Conservation (phyloP, 2,797 vertebrate genomes). For the Bovichtus variegatus region DNA sequence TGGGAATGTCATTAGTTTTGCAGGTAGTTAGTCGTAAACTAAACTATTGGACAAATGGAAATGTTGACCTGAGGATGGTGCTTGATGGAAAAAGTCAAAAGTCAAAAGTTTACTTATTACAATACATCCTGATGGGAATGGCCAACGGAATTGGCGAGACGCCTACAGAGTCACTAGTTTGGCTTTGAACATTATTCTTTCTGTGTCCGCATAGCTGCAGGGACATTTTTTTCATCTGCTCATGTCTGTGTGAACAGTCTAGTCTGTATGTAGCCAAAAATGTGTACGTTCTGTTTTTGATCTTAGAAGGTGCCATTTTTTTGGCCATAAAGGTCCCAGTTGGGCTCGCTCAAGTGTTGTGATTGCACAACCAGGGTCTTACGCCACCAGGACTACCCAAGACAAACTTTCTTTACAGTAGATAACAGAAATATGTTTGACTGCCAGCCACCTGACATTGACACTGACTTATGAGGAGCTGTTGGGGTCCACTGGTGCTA, state of each 20-base stretch:
- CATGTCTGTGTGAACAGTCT: background rate
- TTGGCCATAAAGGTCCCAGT: background rate
- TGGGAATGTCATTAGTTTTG: background rate
- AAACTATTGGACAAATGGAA: background rate
- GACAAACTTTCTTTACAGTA: background rate
- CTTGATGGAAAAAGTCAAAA: background rate
- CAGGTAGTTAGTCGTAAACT: no score
- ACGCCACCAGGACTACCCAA: background rate
- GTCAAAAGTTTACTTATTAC: no score
- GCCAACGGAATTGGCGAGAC: no score
- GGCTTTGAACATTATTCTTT: background rate
- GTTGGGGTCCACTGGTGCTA: background rate
- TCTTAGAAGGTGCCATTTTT: background rate
- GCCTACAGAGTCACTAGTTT: background rate
- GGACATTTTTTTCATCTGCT: background rate
- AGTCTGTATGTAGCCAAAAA: background rate
- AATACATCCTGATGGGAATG: no score
- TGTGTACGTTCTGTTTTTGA: background rate
- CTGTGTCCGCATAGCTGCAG: background rate
- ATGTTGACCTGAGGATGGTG: background rate
- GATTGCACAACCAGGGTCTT: background rate
- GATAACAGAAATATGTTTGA: background rate
- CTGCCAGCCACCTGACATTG: background rate
- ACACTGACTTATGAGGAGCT: background rate
- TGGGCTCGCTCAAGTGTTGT: background rate